phyloP scores from a whole-genome alignment of 1,140 invertebrate genomes.

The Phortica variegata region DNA sequence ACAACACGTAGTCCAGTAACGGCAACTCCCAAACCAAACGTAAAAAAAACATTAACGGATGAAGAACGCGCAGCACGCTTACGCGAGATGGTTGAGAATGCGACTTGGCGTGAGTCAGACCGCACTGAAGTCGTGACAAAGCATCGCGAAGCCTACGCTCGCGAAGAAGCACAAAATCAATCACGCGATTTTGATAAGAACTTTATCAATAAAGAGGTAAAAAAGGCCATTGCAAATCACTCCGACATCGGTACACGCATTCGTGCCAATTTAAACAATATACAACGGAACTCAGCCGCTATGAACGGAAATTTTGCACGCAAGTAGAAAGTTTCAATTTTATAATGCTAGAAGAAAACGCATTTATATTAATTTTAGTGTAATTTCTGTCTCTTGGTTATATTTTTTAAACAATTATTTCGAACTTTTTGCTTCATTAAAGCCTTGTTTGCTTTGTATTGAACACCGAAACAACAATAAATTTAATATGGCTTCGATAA shows the following conservation, averaged over 20 bases:
- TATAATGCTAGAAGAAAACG: no score
- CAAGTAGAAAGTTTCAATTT: conserved; percentile 42
- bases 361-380: neutral
- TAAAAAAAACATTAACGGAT: conserved; percentile 62
- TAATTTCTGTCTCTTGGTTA: conserved; percentile 1
- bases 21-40: conserved; percentile 30
- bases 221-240: conserved; percentile 64
- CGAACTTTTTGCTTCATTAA: conserved; percentile 34
- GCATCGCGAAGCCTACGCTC: conserved; percentile 66
- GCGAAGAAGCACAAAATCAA: conserved; percentile 61
- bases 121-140: conserved; percentile 65
- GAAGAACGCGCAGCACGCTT: conserved; percentile 72
- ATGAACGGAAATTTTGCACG: conserved; percentile 76
- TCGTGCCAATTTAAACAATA: conserved; percentile 78
- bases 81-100: conserved; percentile 82
- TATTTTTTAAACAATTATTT: conserved; percentile 24
- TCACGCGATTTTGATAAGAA: conserved; percentile 57
- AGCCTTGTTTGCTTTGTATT: conserved; percentile 2
- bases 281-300: conserved; percentile 67
- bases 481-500: conserved; percentile 13
- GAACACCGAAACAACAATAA: neutral
- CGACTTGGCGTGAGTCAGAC: conserved; percentile 69
- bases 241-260: conserved; percentile 74
- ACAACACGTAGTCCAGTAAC: no score
- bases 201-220: conserved; percentile 67